Percentiles rank a stretch among this genome's conserved stretches.
phyloP scores from a whole-genome alignment of 35 echinoderm and acorn worm species.

The Ptychodera flava region DNA sequence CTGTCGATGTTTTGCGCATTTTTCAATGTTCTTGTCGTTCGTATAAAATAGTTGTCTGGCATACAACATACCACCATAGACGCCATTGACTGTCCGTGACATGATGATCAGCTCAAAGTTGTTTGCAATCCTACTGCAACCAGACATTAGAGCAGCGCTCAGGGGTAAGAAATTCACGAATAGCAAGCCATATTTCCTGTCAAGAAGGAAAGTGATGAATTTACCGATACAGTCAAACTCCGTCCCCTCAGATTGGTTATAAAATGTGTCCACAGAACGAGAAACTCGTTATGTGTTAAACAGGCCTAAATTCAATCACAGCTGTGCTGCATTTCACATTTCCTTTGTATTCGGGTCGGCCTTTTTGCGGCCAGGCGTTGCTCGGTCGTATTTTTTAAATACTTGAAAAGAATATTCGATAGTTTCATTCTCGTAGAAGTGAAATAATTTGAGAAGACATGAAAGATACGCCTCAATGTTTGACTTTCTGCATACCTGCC shows the following conservation, averaged over 20 bases:
- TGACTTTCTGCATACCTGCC: slow-evolving; percentile 37
- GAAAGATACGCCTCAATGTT: background rate
- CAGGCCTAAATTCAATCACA: no score
- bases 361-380: no score
- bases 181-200: slow-evolving; percentile 67
- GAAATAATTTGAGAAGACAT: background rate
- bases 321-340: no score
- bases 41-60: no score
- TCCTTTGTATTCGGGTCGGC: background rate
- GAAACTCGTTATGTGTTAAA: no score
- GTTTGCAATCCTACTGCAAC: slow-evolving; percentile 61
- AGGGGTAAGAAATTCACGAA: slow-evolving; percentile 84
- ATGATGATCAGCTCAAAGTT: slow-evolving; percentile 88
- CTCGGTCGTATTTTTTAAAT: background rate
- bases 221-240: background rate
- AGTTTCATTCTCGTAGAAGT: background rate
- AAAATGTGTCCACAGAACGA: background rate
- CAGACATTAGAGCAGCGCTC: slow-evolving; percentile 53
- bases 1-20: background rate
- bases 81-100: slow-evolving; percentile 59
- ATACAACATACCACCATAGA: slow-evolving; percentile 51
- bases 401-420: background rate
- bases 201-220: background rate
- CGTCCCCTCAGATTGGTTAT: background rate
- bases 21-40: background rate